Conservation (phyloP, 2,888 invertebrate species). For the Suillia variegata region DNA sequence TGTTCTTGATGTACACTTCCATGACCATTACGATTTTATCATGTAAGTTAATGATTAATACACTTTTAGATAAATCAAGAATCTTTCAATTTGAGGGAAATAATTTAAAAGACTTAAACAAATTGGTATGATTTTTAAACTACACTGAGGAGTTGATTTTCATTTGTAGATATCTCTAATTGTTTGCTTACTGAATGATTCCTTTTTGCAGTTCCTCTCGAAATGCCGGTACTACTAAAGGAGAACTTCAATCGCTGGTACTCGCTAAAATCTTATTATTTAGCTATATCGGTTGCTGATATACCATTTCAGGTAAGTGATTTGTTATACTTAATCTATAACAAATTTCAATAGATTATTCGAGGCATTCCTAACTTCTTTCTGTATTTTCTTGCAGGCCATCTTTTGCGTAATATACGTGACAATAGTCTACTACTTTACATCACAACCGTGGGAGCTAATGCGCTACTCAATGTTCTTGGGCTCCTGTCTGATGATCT, state of each 20-base stretch:
- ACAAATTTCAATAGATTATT: background rate
- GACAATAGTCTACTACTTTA: conserved; percentile 91
- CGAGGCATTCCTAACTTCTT: conserved; percentile 35
- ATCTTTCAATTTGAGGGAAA: no score
- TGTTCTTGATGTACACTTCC: conserved; percentile 99
- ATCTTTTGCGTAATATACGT: conserved; percentile 93
- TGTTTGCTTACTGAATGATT: no score
- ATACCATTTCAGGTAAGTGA: conserved; percentile 96
- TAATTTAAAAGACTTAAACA: background rate
- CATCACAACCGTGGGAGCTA: conserved; percentile 86
- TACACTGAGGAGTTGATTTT: background rate
- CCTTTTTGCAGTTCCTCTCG: conserved; percentile 78
- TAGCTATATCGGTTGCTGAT: conserved; percentile 95
- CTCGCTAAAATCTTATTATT: conserved; percentile 89
- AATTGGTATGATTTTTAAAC: background rate
- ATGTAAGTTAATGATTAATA: conserved; percentile 68
- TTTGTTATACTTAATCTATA: background rate
- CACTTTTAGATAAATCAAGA: background rate
- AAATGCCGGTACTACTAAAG: conserved; percentile 92
- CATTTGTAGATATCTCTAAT: background rate
- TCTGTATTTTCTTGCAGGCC: no score
- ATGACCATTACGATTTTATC: conserved; percentile 98
- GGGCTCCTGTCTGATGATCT: conserved; percentile 83
- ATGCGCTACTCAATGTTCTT: conserved; percentile 88
- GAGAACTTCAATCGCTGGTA: conserved; percentile 98